Evolutionary conservation across 2,113 vertebrate species (phyloP).

Genomic region (human): GRCh38 chr1:84819501-84820000

Average conservation of each 20-base stretch:
- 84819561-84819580: neutral
- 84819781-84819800: neutral
- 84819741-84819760: neutral
- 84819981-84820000: neutral
- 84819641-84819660: neutral
- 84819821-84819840: conserved; percentile 24
- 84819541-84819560: neutral
- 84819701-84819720: neutral
- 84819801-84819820: neutral
- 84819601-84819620: neutral
- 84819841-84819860: neutral
- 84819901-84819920: neutral
- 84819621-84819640: neutral
- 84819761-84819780: neutral
- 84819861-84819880: neutral
- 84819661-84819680: neutral
- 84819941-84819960: neutral
- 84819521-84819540: neutral
- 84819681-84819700: neutral
- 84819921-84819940: neutral
- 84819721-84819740: neutral
- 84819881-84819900: neutral
- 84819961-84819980: neutral
- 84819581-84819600: neutral
- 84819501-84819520: neutral